Evolutionary conservation across 1,140 invertebrate species (phyloP).

Genomic region (Musca domestica): DNA sequence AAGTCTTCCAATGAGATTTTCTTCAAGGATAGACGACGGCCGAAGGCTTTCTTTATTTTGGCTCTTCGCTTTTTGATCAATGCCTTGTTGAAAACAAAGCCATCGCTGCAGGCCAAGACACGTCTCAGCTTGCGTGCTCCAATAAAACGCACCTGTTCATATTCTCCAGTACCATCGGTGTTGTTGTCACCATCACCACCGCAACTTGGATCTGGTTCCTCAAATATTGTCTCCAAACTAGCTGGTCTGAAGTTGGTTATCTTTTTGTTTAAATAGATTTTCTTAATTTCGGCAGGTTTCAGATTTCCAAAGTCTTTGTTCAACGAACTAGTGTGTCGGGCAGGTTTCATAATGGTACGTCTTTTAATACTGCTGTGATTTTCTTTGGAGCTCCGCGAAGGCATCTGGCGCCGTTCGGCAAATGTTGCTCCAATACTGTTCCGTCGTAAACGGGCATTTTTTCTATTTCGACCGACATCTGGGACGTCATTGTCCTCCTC

Average conservation of each 20-base stretch:
- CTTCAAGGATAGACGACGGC: slow-evolving; percentile 30
- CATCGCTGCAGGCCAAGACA: slow-evolving; percentile 43
- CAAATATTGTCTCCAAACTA: slow-evolving; percentile 48
- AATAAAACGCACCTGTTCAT: slow-evolving; percentile 39
- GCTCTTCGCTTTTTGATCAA: slow-evolving; percentile 42
- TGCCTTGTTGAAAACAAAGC: slow-evolving; percentile 44
- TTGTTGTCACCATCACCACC: too few species aligned
- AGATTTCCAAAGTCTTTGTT: slow-evolving; percentile 20
- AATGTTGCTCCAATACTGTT: neutral
- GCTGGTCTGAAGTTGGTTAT: slow-evolving; percentile 45
- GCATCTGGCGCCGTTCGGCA: slow-evolving; percentile 39
- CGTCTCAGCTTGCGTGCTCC: slow-evolving; percentile 38
- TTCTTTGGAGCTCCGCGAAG: slow-evolving; percentile 40
- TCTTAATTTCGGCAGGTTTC: slow-evolving; percentile 34
- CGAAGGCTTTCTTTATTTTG: slow-evolving; percentile 50
- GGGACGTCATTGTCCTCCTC: neutral
- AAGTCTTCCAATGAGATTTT: slow-evolving; percentile 48
- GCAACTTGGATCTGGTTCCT: slow-evolving; percentile 42
- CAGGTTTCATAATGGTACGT: slow-evolving; percentile 42
- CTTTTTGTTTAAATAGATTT: slow-evolving; percentile 42
- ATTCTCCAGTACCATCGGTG: slow-evolving; percentile 36
- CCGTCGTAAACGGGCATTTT: neutral
- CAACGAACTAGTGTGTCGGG: slow-evolving; percentile 14
- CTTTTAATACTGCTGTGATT: slow-evolving; percentile 35
- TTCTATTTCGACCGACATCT: too few species aligned